Conservation (phyloP, 2,797 vertebrate genomes). For the Amniataba percoides region DNA sequence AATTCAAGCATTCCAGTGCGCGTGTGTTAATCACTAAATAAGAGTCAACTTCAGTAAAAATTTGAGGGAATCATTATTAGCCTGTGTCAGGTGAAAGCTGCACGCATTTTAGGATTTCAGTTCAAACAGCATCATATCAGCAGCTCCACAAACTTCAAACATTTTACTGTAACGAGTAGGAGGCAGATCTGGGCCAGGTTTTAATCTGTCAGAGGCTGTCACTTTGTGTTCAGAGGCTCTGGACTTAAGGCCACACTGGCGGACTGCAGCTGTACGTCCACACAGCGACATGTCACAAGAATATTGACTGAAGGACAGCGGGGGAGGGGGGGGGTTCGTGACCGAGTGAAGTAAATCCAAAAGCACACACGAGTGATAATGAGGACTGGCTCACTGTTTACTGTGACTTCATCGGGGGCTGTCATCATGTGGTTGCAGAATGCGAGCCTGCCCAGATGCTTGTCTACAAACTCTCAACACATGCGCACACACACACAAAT, state of each 20-base stretch:
- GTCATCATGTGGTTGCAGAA: slow-evolving; percentile 80
- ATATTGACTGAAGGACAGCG: slow-evolving; percentile 60
- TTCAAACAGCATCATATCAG: slow-evolving; percentile 33
- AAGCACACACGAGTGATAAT: slow-evolving; percentile 75
- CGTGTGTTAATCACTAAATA: neutral
- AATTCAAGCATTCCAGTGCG: neutral
- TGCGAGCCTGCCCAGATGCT: slow-evolving; percentile 62
- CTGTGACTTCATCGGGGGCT: slow-evolving; percentile 76
- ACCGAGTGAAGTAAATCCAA: slow-evolving; percentile 67
- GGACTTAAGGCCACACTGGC: slow-evolving; percentile 35
- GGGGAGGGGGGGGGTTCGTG: slow-evolving; percentile 56
- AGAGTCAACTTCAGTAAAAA: neutral
- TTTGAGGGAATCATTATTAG: neutral
- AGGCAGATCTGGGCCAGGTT: slow-evolving; percentile 33
- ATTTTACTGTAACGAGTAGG: slow-evolving; percentile 51
- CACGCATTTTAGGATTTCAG: neutral
- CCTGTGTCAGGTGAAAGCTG: neutral
- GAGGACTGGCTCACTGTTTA: slow-evolving; percentile 77
- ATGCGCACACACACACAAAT: slow-evolving; percentile 10
- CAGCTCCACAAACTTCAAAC: slow-evolving; percentile 47
- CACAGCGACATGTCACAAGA: slow-evolving; percentile 52
- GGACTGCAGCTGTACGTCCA: slow-evolving; percentile 37
- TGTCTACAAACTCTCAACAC: slow-evolving; percentile 64
- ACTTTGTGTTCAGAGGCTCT: slow-evolving; percentile 42
- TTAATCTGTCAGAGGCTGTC: slow-evolving; percentile 54